Evolutionary conservation across 2,797 vertebrate species (phyloP), one percentile per base, ranked within the genome.

Genomic region (Tragopan temminckii): DNA sequence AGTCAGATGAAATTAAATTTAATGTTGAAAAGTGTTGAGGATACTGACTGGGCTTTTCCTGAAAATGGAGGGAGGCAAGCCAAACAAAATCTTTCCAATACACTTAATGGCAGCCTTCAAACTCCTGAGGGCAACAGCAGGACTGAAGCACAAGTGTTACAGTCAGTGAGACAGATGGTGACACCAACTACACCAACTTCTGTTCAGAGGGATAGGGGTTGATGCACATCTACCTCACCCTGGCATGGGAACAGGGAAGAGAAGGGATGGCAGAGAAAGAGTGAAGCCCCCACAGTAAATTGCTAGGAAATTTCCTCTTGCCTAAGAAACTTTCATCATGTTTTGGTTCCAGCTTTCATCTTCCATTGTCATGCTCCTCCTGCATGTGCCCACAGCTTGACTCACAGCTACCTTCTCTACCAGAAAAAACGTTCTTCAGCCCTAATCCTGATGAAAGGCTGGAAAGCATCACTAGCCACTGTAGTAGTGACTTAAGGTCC

Each of bases 1-100:
- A 91, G 50, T 50, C 42, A 85, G 46, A 74, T 52, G 33, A 92
- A 74, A 15, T 29, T 76, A 77, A 43, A 46, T 75, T 83, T 79
- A 43, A 69, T 36, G 4, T 48, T 74, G 18, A 70, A 81, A 87
- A 74, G 5, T 14, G 35, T 50, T 58, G 35, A 50, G 38, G n/a
- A 78, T 48, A 53, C 13, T 53, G 40, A 42, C 62, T 12, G 31
- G 9, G 36, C 11, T 85, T 74, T 64, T 88, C 29, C 66, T 77
- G 76, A 83, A 80, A 80, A 57, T 3, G n/a, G 55, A 71, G 42
- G 25, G 36, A 70, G 31, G 12, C 40, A 33, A 72, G n/a, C 19
- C 71, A 80, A 63, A 3, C 16, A 10, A 50, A 91, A 74, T 11
- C 27, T 66, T 87, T 72, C n/a, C 50, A 84, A 66, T 35, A 19